Base-by-base conservation (phyloP, 2,113 vertebrate species). In the Geococcyx californianus region DNA sequence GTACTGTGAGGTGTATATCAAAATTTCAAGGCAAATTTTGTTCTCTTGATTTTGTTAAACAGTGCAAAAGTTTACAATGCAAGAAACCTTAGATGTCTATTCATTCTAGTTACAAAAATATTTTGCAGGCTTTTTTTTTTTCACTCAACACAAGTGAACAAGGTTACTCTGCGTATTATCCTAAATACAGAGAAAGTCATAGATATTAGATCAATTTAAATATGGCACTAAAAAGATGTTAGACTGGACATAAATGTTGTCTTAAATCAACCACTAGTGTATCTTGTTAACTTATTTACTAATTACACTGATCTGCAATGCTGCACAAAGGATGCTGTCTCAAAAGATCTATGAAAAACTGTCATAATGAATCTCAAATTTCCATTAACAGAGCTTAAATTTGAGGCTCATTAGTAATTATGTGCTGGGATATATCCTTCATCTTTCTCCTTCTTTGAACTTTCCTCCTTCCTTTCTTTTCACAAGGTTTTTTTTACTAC, bases 21-120 rank as follows among this genome's bases (percentile, higher is more conserved):
- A 96, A 97, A 95, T 42, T 94, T 84, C 86, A 95, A 89, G 60
- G 78, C 95, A 76, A 95, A 92, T 91, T 97, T 90, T 83, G 26
- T 80, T 83, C 49, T 78, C 55, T 91, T 80, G 59, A 91, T 85
- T 96, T 88, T 95, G 47, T 78, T 96, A 76, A 95, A 90, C 34
- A 77, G 64, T 80, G 74, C 81, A 95, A 95, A 78, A 62, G 13
- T 47, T 94, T 75, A 59, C 79, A 96, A 92, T 93, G 34, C 25
- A 85, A 52, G 89, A 97, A 95, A 95, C 47, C 13, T 72, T 95
- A 94, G 73, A 93, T 59, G 31, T 69, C 59, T 85, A 52, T 97
- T 97, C 56, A 89, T 79, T 85, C 0, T 0, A 78, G 36, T 75
- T 62, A 72, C 28, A 77, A 89, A 89, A 95, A 90, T 4, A 21